Evolutionary conservation across 2,888 invertebrate species (phyloP), one percentile per base, ranked within the genome.

Genomic region (Dilophus febrilis): DNA sequence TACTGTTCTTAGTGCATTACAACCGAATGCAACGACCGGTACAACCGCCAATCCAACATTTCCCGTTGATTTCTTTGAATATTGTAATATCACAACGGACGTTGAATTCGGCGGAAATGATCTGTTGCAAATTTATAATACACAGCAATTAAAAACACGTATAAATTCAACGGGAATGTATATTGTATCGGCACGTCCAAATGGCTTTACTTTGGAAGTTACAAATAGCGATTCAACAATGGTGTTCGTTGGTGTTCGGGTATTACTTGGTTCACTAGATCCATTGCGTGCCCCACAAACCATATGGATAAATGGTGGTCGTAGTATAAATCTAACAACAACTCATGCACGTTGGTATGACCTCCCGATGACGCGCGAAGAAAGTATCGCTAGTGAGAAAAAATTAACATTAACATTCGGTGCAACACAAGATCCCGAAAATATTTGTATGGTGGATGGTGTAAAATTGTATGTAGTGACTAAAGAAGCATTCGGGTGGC

Each of bases 31-130:
- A 0, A 45, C 47, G 4, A 38, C 64, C 54, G 16, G 28, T 8
- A 14, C 34, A 7, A 11, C 55, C 13, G 55, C 67, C 27, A 67
- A 73, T 2, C 74, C 85, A 0, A 71, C 76, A 30, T 92, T 95
- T 61, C 90, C 94, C 0, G 81, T 92, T 29, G 97, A 97, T 58
- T 95, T 94, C 70, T 97, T 97, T 61, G 95, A 97, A 58, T 86
- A 91, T 55, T 92, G 92, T 57, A 81, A 83, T 40, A 73, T 78
- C 10, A 77, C 94, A 74, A 83, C 81, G 47, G 94, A 95, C 52
- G 77, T 94, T 1, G 95, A 95, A 59, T 90, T 85, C 54, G 92
- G 91, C 10, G 95, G 95, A 8, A 90, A 87, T 56, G 95, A 95
- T 64, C 64, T 95, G 1, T 64, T 97, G 8, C 92, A 95, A 63